phyloP scores from a whole-genome alignment of 2,888 invertebrate genomes.

The Eilema depressum region DNA sequence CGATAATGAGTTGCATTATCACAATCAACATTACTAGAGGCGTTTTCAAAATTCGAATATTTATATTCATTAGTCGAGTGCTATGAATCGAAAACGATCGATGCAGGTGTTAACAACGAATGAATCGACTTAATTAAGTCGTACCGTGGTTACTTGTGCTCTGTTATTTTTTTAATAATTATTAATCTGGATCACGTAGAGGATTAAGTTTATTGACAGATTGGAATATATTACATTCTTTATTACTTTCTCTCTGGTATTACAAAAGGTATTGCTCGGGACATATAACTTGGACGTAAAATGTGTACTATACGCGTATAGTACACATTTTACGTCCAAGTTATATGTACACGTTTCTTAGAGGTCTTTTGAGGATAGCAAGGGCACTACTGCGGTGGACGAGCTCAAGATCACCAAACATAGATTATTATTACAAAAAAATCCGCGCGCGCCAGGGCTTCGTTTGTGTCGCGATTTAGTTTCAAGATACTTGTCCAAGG shows the following conservation, averaged over 20 bases:
- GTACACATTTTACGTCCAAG: no score
- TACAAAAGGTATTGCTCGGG: neutral
- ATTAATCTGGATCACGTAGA: constrained; percentile 29
- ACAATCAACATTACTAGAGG: constrained; percentile 11
- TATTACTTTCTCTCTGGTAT: neutral
- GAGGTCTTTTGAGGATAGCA: no score
- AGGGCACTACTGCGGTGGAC: no score
- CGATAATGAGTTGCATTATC: constrained; percentile 28
- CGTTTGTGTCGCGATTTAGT: no score
- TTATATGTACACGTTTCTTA: no score
- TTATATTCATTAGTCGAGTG: constrained; percentile 39
- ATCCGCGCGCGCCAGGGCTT: no score
- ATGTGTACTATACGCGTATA: no score
- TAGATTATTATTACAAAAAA: no score
- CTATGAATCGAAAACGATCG: constrained; percentile 26
- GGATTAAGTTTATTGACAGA: constrained; percentile 18
- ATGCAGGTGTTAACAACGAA: constrained; percentile 32
- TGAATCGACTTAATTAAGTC: constrained; percentile 48
- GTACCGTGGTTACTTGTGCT: constrained; percentile 24
- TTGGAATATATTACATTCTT: neutral
- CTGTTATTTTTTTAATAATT: constrained; percentile 34
- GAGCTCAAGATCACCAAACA: no score
- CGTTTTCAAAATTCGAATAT: constrained; percentile 30
- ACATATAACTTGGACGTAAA: no score
- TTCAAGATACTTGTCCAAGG: no score